Base-by-base conservation (phyloP, 2,888 invertebrate genomes). In the Mimas tiliae region DNA sequence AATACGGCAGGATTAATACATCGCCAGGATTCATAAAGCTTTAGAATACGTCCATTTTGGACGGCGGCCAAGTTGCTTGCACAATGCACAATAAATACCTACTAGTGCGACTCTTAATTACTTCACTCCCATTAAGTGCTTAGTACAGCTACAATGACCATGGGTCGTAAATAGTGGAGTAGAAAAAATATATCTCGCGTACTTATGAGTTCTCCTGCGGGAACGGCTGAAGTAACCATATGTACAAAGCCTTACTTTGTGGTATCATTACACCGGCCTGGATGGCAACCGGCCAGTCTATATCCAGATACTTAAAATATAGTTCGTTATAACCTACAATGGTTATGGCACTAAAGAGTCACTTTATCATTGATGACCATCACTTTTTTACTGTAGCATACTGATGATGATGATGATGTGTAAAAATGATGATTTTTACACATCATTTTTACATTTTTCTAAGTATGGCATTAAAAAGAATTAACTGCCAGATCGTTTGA, bases 81-180 rank as follows among this genome's bases (percentile, higher is more conserved):
- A 89, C 90, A 89, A 88, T 87, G 86, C 85, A 84, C 88, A 87
- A 89, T 90, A 89, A 91, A 90, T 90, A 89, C 87, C 83, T 88
- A 88, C 81, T 81, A 83, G 82, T 77, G 81, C 82, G 82, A 85
- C 81, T 84, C 88, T 89, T 91, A 91, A 91, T 91, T 91, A 91
- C 89, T 88, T 85, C 84, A 86, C 83, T 86, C 79, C 82, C 80
- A 85, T 88, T 89, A 87, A 85, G 80, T 77, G 75, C 81, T 63
- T 78, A 58, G 75, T 74, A 78, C 69, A 72, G 68, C 71, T 66
- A 67, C 64, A 65, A 68, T 65, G 58, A 64, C 68, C 70, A 65
- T 66, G 72, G 33, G 19, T 50, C 66, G 64, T 65, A 65, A 34
- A 65, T 58, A 58, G 42, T 42, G 16, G 19, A 16, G 58, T 12